Percentiles rank a stretch among this genome's conserved stretches.
Conservation (phyloP, 1,140 invertebrate species). For the Drosophila mayri region DNA sequence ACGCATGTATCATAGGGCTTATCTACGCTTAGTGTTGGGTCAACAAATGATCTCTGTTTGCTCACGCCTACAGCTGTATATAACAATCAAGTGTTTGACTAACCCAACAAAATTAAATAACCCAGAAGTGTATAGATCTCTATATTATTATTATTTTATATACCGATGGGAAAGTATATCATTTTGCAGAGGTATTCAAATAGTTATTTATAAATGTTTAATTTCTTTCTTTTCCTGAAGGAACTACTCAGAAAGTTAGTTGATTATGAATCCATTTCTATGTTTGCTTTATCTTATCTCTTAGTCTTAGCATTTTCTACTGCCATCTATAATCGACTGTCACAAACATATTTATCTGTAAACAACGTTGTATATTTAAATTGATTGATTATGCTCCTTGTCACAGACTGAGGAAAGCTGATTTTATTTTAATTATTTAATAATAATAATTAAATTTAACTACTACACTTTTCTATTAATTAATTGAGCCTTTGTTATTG, state of each 20-base stretch:
- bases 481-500: no score
- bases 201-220: fast-evolving
- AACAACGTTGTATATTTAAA: not conserved
- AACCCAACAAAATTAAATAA: not conserved
- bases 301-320: not conserved
- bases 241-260: not conserved
- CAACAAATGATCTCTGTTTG: constrained; percentile 26
- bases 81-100: constrained; percentile 6
- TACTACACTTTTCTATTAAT: no score
- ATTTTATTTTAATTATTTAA: no score
- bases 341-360: constrained; percentile 10
- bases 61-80: not conserved
- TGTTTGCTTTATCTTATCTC: constrained; percentile 20
- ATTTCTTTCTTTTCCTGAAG: not conserved
- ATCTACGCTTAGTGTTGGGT: constrained; percentile 30
- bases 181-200: not conserved
- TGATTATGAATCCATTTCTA: constrained; percentile 17
- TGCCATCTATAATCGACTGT: constrained; percentile 16
- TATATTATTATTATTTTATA: no score
- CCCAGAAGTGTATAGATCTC: not conserved
- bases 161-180: not conserved
- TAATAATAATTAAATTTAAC: no score
- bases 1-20: constrained; percentile 25
- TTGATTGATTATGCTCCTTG: constrained; percentile 6
- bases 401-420: not conserved